Percentiles rank a stretch among this genome's conserved stretches.
These are phyloP conservation scores for Drosophila erecta DNA, from an alignment of 1,140 invertebrate genomes.

Conservation along the genomic window DNA sequence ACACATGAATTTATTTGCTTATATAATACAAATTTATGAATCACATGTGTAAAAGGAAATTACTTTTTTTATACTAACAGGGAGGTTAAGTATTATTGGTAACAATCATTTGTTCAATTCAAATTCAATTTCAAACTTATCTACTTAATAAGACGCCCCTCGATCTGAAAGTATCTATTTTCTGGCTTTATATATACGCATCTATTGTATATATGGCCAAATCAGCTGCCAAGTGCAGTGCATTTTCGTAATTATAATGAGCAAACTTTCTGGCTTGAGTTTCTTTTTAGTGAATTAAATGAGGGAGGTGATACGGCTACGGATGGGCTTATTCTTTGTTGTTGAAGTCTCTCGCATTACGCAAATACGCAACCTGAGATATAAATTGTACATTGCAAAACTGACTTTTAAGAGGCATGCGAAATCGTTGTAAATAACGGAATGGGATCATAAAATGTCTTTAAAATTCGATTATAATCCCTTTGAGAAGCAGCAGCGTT, in stretches of 20 bases:
- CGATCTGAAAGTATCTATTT: neutral
- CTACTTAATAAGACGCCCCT: constrained; percentile 5
- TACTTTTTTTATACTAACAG: too few species aligned
- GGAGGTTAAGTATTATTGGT: too few species aligned
- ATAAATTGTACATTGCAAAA: neutral
- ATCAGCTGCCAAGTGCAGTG: constrained; percentile 36
- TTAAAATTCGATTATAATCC: constrained; percentile 7
- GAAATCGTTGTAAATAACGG: neutral
- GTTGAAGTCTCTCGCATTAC: constrained; percentile 33
- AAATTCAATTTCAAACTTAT: too few species aligned
- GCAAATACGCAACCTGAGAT: constrained; percentile 32
- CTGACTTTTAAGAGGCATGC: neutral
- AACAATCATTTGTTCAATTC: too few species aligned
- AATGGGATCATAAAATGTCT: neutral
- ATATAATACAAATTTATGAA: too few species aligned
- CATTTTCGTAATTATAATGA: constrained; percentile 63
- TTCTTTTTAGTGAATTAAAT: constrained; percentile 46
- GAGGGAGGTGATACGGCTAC: constrained; percentile 16
- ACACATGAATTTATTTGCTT: too few species aligned
- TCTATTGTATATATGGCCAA: constrained; percentile 17
- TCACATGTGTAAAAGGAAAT: neutral
- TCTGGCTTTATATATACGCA: constrained; percentile 11
- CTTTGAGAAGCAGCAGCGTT: neutral
- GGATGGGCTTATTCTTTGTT: constrained; percentile 15
- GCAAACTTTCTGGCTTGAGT: constrained; percentile 38